phyloP scores from a whole-genome alignment of 2,888 invertebrate genomes.

The Tricholauxania praeusta region DNA sequence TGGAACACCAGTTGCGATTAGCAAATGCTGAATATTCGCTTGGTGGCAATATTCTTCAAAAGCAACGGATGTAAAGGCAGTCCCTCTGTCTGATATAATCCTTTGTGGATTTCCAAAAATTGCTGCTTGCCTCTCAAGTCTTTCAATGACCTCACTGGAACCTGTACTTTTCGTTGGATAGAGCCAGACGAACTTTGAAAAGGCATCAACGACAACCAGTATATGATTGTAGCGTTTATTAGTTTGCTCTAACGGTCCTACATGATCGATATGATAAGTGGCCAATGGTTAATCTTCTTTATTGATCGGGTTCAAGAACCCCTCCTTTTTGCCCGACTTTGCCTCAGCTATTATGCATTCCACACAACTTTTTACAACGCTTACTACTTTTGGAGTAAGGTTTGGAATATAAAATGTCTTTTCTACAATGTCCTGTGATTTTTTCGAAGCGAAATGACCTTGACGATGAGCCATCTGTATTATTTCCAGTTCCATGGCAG shows the following conservation, averaged over 20 bases:
- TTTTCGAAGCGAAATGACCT: background rate
- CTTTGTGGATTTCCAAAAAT: constrained; percentile 32
- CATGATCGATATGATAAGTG: constrained; percentile 60
- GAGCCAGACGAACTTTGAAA: no score
- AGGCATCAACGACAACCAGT: constrained; percentile 48
- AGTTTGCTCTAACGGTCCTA: constrained; percentile 57
- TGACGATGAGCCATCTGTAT: constrained; percentile 8
- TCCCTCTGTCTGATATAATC: constrained; percentile 41
- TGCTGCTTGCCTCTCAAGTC: constrained; percentile 5
- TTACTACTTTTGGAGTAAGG: background rate
- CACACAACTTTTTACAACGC: no score
- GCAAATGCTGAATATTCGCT: constrained; percentile 53
- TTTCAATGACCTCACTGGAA: constrained; percentile 37
- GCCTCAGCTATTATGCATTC: constrained; percentile 31
- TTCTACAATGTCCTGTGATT: background rate
- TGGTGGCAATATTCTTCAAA: constrained; percentile 57
- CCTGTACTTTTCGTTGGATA: no score
- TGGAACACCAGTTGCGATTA: constrained; percentile 49
- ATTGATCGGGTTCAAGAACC: constrained; percentile 25
- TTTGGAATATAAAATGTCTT: background rate
- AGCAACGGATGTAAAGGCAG: constrained; percentile 50
- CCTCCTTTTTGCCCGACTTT: constrained; percentile 34
- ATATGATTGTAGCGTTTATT: constrained; percentile 58
- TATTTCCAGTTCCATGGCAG: background rate
- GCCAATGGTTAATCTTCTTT: constrained; percentile 48